Base-by-base conservation (phyloP, 2,888 invertebrate species). In the Anthrax anthrax region DNA sequence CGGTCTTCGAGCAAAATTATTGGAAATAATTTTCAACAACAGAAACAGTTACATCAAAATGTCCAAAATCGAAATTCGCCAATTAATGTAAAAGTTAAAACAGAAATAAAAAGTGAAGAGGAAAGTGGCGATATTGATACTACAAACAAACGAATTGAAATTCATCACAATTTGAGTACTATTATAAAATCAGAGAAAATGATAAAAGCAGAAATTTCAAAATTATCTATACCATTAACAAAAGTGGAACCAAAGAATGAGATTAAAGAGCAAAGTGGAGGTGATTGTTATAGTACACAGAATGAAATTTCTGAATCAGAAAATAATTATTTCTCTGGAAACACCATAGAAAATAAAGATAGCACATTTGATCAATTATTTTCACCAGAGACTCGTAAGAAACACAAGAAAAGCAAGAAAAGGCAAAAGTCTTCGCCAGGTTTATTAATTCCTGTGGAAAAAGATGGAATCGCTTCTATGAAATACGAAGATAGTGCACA, bases 401-500 rank as follows among this genome's bases (percentile, higher is more conserved):
- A 84, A 60, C 87, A 87, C 60, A 87, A 85, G 65, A 87, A 86
- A 72, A 87, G 85, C 59, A 84, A 85, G 60, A 86, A 82, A 64
- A 80, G 81, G 27, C 80, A 81, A 54, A 87, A 85, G 60, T 76
- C 73, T 53, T 73, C 77, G 10, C 54, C 57, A n/a, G n/a, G n/a
- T n/a, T n/a, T 1, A 64, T 50, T 40, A 23, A 9, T 36, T 36
- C 14, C 44, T 46, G 14, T 10, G 36, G 16, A 29, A 5, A 10
- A 27, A 13, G 4, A 29, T 46, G n/a, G 51, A 50, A 18, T 29
- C 47, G 2, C 27, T 4, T n/a, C 14, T 18, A 39, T 18, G 10
- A 23, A 32, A 12, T 32, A 12, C 12, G 29, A 32, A 12, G 29
- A 32, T 12, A 32, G 29, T 32, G 12, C 9, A 12, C 9, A 32